phyloP scores from a whole-genome alignment of 2,113 vertebrate species.

The Salvelinus sp. region DNA sequence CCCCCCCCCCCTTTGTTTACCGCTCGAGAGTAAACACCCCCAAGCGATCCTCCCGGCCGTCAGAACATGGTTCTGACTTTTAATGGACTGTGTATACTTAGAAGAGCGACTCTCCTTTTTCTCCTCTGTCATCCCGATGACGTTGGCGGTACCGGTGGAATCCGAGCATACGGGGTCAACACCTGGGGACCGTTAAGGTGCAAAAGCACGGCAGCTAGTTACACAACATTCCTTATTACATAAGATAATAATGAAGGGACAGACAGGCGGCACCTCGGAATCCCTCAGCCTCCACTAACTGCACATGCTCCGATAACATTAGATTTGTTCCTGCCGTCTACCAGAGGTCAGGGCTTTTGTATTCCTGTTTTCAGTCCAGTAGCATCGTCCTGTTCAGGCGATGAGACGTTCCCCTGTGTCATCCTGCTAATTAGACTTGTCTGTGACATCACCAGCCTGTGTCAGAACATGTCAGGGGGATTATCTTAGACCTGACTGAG shows the following conservation, averaged over 20 bases:
- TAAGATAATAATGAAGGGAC: neutral
- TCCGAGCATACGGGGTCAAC: neutral
- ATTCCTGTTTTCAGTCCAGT: too few relatives aligned
- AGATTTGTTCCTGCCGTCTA: neutral
- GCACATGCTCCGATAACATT: neutral
- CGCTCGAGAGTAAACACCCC: slow-evolving; percentile 26
- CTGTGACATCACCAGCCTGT: slow-evolving; percentile 28
- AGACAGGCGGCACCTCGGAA: slow-evolving; percentile 41
- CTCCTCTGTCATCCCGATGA: neutral
- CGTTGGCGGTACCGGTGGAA: neutral
- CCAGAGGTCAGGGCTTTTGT: too few relatives aligned
- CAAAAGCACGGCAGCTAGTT: neutral
- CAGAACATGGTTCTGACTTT: slow-evolving; percentile 31
- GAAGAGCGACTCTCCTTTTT: neutral
- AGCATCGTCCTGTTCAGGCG: neutral
- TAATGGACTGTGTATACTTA: slow-evolving; percentile 45
- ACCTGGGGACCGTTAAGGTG: neutral
- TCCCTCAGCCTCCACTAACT: slow-evolving; percentile 11
- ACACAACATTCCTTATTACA: neutral
- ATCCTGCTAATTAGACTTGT: slow-evolving; percentile 16
- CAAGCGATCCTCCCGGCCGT: slow-evolving; percentile 41
- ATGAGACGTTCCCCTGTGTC: slow-evolving; percentile 22
- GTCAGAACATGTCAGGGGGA: slow-evolving; percentile 9
- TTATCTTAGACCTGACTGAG: neutral
- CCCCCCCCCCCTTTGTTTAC: neutral